These are phyloP conservation scores for Cossypha polioptera DNA, from an alignment of 2,797 vertebrate genomes.

Conservation along the genomic window DNA sequence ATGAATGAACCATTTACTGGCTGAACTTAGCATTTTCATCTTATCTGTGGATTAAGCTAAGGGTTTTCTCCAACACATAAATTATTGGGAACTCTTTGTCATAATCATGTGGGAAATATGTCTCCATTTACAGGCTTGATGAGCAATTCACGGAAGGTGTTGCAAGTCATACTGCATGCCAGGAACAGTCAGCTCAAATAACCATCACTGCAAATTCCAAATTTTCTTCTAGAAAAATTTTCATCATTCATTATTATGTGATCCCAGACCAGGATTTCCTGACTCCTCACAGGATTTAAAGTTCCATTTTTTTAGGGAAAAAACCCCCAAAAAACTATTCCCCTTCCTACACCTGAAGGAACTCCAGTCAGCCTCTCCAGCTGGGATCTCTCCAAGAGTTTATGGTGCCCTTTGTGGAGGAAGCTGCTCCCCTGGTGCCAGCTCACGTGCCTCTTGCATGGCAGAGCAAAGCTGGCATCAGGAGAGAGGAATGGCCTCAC, in stretches of 20 bases:
- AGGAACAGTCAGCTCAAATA: neutral
- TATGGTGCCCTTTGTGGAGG: rapidly evolving
- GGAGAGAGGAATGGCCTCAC: neutral
- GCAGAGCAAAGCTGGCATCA: neutral
- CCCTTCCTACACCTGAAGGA: neutral
- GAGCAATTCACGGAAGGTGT: neutral
- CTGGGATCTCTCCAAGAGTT: neutral
- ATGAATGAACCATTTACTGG: neutral
- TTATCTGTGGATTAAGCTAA: neutral
- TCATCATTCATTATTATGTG: rapidly evolving
- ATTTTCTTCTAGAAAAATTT: neutral
- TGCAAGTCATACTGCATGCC: neutral
- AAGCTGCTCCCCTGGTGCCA: neutral
- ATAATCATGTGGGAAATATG: neutral
- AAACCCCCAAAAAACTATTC: neutral
- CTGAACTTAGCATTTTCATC: neutral
- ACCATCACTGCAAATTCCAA: neutral
- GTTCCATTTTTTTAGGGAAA: neutral
- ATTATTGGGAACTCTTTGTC: neutral
- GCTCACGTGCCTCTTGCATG: neutral
- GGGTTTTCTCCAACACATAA: neutral
- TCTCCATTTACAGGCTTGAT: neutral
- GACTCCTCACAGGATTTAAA: neutral
- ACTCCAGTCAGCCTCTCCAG: neutral
- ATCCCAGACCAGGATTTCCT: neutral